Conservation (phyloP, 64 coral and sea anemone genomes). For the Montipora capricornis region DNA sequence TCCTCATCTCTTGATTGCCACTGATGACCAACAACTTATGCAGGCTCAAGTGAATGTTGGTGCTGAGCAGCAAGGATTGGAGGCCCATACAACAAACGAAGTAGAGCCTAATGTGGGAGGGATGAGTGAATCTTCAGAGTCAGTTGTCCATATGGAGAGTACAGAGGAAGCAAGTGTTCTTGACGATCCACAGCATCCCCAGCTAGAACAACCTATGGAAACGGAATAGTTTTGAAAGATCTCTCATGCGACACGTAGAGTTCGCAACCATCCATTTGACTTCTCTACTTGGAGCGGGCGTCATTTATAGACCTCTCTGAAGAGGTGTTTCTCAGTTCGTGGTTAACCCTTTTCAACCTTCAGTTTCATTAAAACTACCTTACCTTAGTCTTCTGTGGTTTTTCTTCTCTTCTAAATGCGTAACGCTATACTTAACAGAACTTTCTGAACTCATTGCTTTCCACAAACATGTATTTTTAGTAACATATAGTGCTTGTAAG, state of each 20-base stretch:
- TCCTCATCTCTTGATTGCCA: conserved; percentile 55
- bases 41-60: conserved; percentile 44
- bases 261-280: background rate
- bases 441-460: background rate
- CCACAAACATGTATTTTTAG: background rate
- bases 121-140: background rate
- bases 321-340: background rate
- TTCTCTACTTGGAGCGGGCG: too few relatives aligned
- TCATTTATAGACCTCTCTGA: background rate
- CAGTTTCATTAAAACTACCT: background rate
- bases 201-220: conserved; percentile 49
- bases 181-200: conserved; percentile 13
- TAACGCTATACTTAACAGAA: background rate
- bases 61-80: conserved; percentile 29
- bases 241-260: background rate
- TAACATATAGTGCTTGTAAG: background rate
- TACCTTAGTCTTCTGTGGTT: too few relatives aligned
- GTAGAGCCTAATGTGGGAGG: background rate
- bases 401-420: background rate
- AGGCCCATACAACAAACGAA: background rate
- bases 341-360: background rate
- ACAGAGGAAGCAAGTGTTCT: conserved; percentile 3
- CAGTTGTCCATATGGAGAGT: background rate
- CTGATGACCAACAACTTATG: conserved; percentile 72
- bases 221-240: conserved; percentile 17